A percentile compares a stretch with the other conserved stretches of the same genome.
phyloP scores from a whole-genome alignment of 2,113 vertebrate genomes.

The Diglossa brunneiventris region DNA sequence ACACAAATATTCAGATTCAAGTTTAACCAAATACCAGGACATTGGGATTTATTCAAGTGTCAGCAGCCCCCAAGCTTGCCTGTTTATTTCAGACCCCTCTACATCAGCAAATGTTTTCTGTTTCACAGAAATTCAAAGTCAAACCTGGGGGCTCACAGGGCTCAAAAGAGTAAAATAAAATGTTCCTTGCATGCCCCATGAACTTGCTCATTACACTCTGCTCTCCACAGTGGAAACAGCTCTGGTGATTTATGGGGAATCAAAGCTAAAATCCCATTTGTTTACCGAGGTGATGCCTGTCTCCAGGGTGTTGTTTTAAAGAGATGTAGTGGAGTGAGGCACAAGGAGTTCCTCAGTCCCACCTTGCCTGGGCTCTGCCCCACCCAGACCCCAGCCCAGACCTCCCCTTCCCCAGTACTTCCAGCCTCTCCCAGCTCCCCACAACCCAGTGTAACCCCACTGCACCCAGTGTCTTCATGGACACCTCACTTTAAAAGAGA shows the following conservation, averaged over 20 bases:
- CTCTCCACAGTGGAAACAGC: background rate
- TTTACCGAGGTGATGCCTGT: background rate
- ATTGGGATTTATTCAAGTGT: constrained; percentile 35
- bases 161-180: background rate
- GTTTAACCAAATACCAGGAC: constrained; percentile 52
- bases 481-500: background rate
- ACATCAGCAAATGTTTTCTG: constrained; percentile 12
- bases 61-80: constrained; percentile 23
- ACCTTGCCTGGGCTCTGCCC: background rate
- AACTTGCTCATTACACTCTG: background rate
- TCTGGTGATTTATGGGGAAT: background rate
- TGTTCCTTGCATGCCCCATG: background rate
- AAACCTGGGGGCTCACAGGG: background rate
- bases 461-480: background rate
- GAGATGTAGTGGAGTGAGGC: background rate
- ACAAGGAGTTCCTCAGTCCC: background rate
- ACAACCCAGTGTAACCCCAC: background rate
- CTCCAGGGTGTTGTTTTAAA: background rate
- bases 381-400: background rate
- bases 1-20: constrained; percentile 41
- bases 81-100: constrained; percentile 12
- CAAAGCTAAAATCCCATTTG: background rate
- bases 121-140: background rate
- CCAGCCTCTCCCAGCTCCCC: background rate
- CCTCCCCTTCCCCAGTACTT: background rate